A percentile compares a stretch with the other conserved stretches of the same genome.
phyloP scores from a whole-genome alignment of 2,113 vertebrate species.

The Xenopus borealis region DNA sequence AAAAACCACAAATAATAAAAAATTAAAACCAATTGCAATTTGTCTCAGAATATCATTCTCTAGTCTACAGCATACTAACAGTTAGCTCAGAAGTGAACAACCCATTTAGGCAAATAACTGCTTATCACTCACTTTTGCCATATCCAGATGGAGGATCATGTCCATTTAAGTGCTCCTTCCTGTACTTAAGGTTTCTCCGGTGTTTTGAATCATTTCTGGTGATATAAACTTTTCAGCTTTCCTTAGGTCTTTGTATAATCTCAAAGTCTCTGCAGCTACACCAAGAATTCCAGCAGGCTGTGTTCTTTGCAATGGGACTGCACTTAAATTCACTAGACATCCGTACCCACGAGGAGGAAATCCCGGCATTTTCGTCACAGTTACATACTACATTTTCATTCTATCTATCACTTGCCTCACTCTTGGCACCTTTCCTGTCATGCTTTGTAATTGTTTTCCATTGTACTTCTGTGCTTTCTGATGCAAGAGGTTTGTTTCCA shows the following conservation, averaged over 20 bases:
- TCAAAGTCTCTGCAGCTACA: background rate
- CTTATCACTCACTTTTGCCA: conserved; percentile 1
- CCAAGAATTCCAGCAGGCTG: background rate
- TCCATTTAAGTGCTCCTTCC: background rate
- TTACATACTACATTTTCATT: background rate
- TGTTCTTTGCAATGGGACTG: conserved; percentile 2
- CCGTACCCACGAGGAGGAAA: conserved; percentile 20
- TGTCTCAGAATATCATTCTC: too few species aligned
- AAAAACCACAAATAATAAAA: too few species aligned
- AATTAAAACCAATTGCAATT: too few species aligned
- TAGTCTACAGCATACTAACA: too few species aligned
- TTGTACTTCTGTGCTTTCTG: conserved; percentile 32
- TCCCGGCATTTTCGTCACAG: conserved; percentile 29
- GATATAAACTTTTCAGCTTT: background rate
- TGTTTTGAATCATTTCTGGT: background rate
- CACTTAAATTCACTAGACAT: background rate
- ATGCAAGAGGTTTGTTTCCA: conserved; percentile 39
- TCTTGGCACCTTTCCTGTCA: conserved; percentile 6
- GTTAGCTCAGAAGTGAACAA: too few species aligned
- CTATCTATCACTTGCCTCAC: background rate
- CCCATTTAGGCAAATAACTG: too few species aligned
- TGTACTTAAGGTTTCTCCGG: background rate
- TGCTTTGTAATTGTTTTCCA: conserved; percentile 35
- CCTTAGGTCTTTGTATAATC: too few species aligned
- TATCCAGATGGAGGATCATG: background rate